A percentile compares a stretch with the other conserved stretches of the same genome.
These are phyloP conservation scores for Onychomys arenicola DNA, from an alignment of 2,797 vertebrate species.

Conservation along the genomic window DNA sequence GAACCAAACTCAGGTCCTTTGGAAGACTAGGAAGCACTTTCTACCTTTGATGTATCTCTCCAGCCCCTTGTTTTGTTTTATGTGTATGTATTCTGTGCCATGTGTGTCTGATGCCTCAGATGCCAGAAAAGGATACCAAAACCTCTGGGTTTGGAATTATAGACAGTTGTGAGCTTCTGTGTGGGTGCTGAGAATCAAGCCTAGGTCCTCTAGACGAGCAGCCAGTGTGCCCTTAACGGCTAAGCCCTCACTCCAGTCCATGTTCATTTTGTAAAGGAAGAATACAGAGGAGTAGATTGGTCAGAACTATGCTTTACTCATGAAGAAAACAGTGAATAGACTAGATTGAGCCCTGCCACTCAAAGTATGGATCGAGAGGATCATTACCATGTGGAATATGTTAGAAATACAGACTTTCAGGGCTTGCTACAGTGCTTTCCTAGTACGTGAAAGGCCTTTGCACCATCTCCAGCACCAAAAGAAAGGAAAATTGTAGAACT, in stretches of 20 bases:
- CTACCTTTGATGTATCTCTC: not conserved
- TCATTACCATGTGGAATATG: conserved; percentile 20
- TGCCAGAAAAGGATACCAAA: not conserved
- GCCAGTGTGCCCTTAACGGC: not conserved
- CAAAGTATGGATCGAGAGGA: not conserved
- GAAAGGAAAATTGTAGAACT: not conserved
- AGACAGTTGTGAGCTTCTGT: not conserved
- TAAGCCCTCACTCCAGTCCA: not conserved
- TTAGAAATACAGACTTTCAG: conserved; percentile 1
- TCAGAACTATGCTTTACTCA: conserved; percentile 15
- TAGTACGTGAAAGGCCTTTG: not conserved
- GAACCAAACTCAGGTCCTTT: not conserved
- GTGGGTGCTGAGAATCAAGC: no score
- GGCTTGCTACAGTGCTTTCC: not conserved
- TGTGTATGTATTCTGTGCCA: not conserved
- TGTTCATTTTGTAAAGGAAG: conserved; percentile 25
- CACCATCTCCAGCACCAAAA: not conserved
- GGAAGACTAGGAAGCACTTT: not conserved
- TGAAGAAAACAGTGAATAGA: conserved; percentile 17
- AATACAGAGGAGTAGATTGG: conserved; percentile 47
- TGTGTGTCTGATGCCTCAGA: not conserved
- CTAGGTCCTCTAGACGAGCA: not conserved
- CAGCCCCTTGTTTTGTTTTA: not conserved
- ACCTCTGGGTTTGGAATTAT: not conserved
- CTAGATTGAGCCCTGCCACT: conserved; percentile 11